phyloP scores from a whole-genome alignment of 2,113 vertebrate species.

The Ictalurus punctatus region DNA sequence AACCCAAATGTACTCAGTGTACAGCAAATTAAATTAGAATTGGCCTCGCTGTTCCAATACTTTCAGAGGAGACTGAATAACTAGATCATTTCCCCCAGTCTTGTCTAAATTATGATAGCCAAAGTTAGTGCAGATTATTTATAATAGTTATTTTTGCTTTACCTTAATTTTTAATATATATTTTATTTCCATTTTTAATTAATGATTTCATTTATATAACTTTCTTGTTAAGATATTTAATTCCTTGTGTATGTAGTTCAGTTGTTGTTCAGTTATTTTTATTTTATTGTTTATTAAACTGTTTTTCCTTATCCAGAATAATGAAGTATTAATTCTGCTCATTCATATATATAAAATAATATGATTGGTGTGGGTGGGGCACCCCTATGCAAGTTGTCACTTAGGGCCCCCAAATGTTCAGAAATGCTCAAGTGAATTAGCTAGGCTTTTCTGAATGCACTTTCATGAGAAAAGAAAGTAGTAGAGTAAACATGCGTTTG shows the following conservation, averaged over 20 bases:
- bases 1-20: too few species aligned
- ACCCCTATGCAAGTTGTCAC: neutral
- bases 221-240: neutral
- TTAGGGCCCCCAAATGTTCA: neutral
- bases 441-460: neutral
- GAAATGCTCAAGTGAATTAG: neutral
- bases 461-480: neutral
- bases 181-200: neutral
- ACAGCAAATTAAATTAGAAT: too few species aligned
- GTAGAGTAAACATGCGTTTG: neutral
- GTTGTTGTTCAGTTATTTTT: neutral
- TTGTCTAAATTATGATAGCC: neutral
- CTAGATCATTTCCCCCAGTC: neutral
- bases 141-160: neutral
- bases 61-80: too few species aligned
- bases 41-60: too few species aligned
- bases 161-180: too few species aligned
- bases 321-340: neutral
- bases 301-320: neutral
- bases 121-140: neutral
- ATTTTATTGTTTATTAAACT: neutral
- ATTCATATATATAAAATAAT: neutral
- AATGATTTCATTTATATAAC: neutral
- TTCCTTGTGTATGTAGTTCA: neutral
- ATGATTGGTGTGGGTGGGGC: neutral